A percentile compares a stretch with the other conserved stretches of the same genome.
Evolutionary conservation across 2,797 vertebrate genomes (phyloP).

Genomic region (Amazona ochrocephala): DNA sequence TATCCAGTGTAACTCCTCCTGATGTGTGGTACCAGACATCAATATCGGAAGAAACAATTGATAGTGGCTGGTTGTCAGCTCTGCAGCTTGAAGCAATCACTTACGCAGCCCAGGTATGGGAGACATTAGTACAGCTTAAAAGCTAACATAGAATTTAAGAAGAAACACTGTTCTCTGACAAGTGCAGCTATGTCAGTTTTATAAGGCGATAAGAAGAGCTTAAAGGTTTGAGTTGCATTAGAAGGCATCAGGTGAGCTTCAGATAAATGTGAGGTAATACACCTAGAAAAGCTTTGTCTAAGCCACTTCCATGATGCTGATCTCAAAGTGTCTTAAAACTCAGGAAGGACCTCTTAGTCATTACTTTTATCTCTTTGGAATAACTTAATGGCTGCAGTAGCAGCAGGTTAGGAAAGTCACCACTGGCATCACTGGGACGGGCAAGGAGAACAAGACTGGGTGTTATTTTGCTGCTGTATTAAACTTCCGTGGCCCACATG

Average conservation of each 20-base stretch:
- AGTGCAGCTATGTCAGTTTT: background rate
- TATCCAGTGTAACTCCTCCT: conserved; percentile 95
- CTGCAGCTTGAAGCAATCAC: conserved; percentile 97
- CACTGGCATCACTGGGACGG: background rate
- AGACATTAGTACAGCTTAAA: background rate
- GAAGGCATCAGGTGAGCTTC: conserved; percentile 5
- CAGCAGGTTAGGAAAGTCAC: background rate
- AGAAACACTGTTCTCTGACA: background rate
- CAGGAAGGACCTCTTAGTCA: background rate
- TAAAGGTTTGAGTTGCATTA: conserved; percentile 10
- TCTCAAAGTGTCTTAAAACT: background rate
- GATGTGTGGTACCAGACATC: conserved; percentile 97
- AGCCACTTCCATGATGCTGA: background rate
- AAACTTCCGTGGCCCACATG: background rate
- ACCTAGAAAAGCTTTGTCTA: background rate
- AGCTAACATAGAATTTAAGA: background rate
- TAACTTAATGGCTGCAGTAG: background rate
- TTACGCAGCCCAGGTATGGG: conserved; percentile 92
- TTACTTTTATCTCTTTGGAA: background rate
- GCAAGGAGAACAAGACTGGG: background rate
- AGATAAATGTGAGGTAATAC: background rate
- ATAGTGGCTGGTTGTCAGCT: conserved; percentile 93
- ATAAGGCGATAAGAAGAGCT: background rate
- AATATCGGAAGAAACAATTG: conserved; percentile 93
- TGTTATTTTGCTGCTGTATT: background rate